phyloP scores from a whole-genome alignment of 23 tunicate genomes.

The Diplosoma virens region DNA sequence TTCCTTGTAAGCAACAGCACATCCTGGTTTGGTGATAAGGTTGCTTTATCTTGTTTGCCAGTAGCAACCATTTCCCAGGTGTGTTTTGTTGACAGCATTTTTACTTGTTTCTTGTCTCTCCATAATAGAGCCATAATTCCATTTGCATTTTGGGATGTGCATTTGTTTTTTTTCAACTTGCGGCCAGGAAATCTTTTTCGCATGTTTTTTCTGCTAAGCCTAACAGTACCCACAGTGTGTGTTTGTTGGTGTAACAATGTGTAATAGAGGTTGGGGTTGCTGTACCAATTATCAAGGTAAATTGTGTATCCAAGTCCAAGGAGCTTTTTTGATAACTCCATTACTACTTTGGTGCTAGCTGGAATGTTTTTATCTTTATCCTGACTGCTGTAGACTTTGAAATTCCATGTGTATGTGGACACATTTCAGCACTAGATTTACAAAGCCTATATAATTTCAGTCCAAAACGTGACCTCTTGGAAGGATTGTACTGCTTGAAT shows the following conservation, averaged over 20 bases:
- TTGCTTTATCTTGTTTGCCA: too few relatives aligned
- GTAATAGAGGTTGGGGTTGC: background rate
- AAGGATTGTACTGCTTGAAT: too few relatives aligned
- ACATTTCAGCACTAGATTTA: background rate
- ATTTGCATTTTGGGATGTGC: background rate
- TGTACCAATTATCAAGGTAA: background rate
- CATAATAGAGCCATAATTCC: too few relatives aligned
- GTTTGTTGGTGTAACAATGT: background rate
- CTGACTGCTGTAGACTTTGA: too few relatives aligned
- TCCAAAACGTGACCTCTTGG: too few relatives aligned
- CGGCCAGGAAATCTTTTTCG: background rate
- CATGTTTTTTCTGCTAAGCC: background rate
- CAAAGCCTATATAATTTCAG: background rate
- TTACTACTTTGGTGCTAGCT: background rate
- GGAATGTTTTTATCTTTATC: background rate
- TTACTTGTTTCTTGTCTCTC: too few relatives aligned
- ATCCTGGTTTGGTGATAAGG: too few relatives aligned
- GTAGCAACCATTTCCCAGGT: too few relatives aligned
- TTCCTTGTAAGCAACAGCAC: too few relatives aligned
- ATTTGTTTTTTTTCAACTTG: background rate
- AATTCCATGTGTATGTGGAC: too few relatives aligned
- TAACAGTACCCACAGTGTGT: background rate
- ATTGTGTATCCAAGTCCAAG: background rate
- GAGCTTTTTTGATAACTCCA: background rate
- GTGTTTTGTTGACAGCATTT: too few relatives aligned